phyloP scores from a whole-genome alignment of 2,797 vertebrate genomes.

The Eulemur mongoz region DNA sequence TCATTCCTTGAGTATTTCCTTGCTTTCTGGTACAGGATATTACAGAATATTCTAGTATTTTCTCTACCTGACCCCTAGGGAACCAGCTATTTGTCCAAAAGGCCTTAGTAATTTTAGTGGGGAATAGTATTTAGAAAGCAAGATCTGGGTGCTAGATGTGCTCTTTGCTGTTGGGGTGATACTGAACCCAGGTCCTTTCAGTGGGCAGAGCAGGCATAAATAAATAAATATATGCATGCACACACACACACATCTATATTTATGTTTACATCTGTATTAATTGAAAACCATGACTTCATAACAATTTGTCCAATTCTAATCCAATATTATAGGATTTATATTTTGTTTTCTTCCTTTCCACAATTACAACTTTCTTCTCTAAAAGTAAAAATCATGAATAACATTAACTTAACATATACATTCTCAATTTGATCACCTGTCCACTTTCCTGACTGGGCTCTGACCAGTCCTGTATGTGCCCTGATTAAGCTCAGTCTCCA shows the following conservation, averaged over 20 bases:
- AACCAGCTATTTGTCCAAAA: background rate
- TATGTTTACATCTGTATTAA: background rate
- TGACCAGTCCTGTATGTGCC: background rate
- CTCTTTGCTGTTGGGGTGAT: background rate
- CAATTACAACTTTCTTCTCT: background rate
- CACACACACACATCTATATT: background rate
- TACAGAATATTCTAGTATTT: background rate
- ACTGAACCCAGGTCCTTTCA: background rate
- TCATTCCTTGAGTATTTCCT: background rate
- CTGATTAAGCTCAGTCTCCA: background rate
- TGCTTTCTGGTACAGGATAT: conserved; percentile 1
- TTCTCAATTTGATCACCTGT: background rate
- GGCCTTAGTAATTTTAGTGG: background rate
- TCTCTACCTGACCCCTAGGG: background rate
- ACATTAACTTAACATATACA: background rate
- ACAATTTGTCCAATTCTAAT: background rate
- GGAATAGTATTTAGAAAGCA: background rate
- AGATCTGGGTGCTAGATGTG: background rate
- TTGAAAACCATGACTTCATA: background rate
- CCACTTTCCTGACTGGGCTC: background rate
- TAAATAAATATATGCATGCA: background rate
- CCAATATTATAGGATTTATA: background rate
- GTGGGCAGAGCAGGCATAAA: background rate
- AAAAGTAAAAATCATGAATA: background rate
- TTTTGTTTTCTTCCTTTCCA: conserved; percentile 16